Percentiles rank a stretch among this genome's conserved stretches.
These are phyloP conservation scores for Argyresthia albistria DNA, from an alignment of 2,888 invertebrate genomes.

Conservation along the genomic window DNA sequence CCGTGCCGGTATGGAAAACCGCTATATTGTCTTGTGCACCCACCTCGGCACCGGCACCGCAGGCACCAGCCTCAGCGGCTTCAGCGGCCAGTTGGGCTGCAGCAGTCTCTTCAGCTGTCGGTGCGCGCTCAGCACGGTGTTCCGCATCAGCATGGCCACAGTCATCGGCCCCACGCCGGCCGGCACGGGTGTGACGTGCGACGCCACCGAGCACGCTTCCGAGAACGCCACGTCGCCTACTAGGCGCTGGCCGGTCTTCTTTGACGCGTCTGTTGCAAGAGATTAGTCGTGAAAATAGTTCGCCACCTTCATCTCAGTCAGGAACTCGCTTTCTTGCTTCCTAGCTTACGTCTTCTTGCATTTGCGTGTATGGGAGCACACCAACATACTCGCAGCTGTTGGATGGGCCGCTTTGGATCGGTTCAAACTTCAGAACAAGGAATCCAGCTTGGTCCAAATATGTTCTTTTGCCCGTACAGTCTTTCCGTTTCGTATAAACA, in stretches of 20 bases:
- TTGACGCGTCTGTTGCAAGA: constrained; percentile 79
- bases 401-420: no score
- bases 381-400: no score
- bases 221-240: constrained; percentile 96
- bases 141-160: constrained; percentile 97
- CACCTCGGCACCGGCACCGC: constrained; percentile 89
- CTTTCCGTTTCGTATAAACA: no score
- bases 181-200: constrained; percentile 94
- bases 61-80: constrained; percentile 75
- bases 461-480: no score
- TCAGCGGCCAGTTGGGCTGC: constrained; percentile 80
- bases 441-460: no score
- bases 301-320: neutral
- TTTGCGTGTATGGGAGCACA: no score
- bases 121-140: constrained; percentile 90
- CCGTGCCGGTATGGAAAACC: no score
- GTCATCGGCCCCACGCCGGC: constrained; percentile 99
- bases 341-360: no score
- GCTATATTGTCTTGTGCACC: no score
- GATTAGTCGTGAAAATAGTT: neutral
- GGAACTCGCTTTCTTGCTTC: no score
- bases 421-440: no score
- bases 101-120: constrained; percentile 71
- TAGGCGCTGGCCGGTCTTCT: constrained; percentile 84
- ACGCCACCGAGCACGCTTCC: constrained; percentile 85